Evolutionary conservation across 2,888 invertebrate genomes (phyloP).

Genomic region (Chymomyza amoena): DNA sequence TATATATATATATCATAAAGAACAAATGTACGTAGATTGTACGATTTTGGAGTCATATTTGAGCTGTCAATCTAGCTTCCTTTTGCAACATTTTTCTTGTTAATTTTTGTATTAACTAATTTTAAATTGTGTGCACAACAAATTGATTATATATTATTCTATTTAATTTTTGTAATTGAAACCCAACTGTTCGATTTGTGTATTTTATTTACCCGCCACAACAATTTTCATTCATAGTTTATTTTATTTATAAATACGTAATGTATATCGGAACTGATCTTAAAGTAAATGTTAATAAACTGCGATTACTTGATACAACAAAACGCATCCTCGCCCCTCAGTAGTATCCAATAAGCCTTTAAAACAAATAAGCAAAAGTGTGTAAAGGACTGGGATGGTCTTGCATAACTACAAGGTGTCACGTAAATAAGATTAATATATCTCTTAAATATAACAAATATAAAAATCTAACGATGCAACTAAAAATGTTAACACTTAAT

Average conservation of each 20-base stretch:
- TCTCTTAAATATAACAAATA: not conserved
- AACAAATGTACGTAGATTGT: not conserved
- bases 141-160: not conserved
- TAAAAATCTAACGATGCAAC: conserved; percentile 11
- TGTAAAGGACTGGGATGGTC: conserved; percentile 16
- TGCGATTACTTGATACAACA: not conserved
- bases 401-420: conserved; percentile 7
- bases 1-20: conserved; percentile 18
- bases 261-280: conserved; percentile 25
- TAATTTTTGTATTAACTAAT: conserved; percentile 27
- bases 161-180: not conserved
- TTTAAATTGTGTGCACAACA: conserved; percentile 13
- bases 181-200: not conserved
- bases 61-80: conserved; percentile 30
- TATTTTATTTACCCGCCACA: not conserved
- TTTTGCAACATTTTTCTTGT: conserved; percentile 18
- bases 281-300: conserved; percentile 1
- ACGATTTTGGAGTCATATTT: conserved; percentile 27
- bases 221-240: conserved; percentile 7
- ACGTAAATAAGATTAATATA: not conserved
- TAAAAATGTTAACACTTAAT: conserved; percentile 16
- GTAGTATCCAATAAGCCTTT: conserved; percentile 4
- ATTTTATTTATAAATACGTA: conserved; percentile 33
- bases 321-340: conserved; percentile 1
- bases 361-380: not conserved